A percentile compares a stretch with the other conserved stretches of the same genome.
Conservation (phyloP, 2,888 invertebrate genomes). For the Agrochola circellaris region DNA sequence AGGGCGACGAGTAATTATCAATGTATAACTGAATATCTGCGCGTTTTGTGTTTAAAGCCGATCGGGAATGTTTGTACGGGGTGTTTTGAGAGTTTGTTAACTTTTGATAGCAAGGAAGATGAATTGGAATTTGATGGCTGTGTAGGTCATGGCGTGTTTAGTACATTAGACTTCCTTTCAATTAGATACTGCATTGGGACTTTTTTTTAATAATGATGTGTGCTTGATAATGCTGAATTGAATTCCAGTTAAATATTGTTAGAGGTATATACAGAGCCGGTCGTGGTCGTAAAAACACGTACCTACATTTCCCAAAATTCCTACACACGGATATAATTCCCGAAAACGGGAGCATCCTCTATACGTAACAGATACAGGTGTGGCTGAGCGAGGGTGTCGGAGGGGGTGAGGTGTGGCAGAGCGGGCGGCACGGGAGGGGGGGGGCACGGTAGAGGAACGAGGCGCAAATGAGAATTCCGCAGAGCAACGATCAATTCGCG, state of each 20-base stretch:
- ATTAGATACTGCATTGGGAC: not conserved
- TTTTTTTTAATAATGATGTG: not conserved
- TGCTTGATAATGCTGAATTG: not conserved
- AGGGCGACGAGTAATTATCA: slow-evolving; percentile 80
- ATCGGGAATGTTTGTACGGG: slow-evolving; percentile 64
- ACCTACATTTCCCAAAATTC: slow-evolving; percentile 10
- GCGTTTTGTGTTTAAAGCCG: slow-evolving; percentile 73
- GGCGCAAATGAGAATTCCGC: slow-evolving; percentile 89
- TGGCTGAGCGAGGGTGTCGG: slow-evolving; percentile 55
- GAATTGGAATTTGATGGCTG: not conserved
- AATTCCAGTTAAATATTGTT: not conserved
- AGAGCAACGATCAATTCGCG: slow-evolving; percentile 88
- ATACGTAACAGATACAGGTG: slow-evolving; percentile 73
- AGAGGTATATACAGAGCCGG: not conserved
- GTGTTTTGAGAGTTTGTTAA: slow-evolving; percentile 29
- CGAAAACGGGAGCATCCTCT: slow-evolving; percentile 42
- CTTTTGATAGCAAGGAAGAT: not conserved
- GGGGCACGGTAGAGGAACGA: slow-evolving; percentile 55
- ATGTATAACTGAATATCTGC: slow-evolving; percentile 86
- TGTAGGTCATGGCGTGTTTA: not conserved
- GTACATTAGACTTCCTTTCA: not conserved
- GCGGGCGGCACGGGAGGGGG: slow-evolving; percentile 13
- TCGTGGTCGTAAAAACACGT: not conserved
- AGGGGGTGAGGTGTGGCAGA: slow-evolving; percentile 30
- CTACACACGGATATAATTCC: slow-evolving; percentile 4